These are phyloP conservation scores for Orgyia antiqua DNA, from an alignment of 2,888 invertebrate genomes.

Conservation along the genomic window DNA sequence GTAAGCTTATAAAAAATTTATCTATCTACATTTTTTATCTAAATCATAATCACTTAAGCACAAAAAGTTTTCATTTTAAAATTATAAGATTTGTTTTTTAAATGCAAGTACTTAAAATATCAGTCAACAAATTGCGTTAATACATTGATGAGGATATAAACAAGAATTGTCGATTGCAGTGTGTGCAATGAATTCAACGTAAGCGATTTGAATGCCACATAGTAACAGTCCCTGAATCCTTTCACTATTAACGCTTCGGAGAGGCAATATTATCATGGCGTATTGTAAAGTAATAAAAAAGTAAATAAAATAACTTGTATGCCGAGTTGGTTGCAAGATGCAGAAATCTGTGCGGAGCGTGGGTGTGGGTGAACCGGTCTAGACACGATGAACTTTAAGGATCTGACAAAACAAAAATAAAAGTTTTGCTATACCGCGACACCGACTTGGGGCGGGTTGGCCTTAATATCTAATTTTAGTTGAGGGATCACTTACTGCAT, in stretches of 20 bases:
- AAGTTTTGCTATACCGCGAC: slow-evolving; percentile 55
- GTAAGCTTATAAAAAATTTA: no score
- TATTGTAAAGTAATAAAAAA: slow-evolving; percentile 71
- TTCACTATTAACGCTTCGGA: slow-evolving; percentile 55
- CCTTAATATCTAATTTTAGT: slow-evolving; percentile 51
- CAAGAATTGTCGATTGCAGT: no score
- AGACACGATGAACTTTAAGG: slow-evolving; percentile 75
- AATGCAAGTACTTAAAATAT: no score
- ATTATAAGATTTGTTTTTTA: no score
- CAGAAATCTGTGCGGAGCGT: slow-evolving; percentile 73
- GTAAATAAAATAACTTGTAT: slow-evolving; percentile 69
- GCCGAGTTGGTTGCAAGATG: slow-evolving; percentile 72
- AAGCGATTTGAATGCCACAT: no score
- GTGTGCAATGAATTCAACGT: no score
- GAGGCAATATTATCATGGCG: slow-evolving; percentile 52
- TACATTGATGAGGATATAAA: no score
- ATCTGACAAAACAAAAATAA: slow-evolving; percentile 68
- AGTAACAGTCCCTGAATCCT: no score
- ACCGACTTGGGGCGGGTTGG: slow-evolving; percentile 47
- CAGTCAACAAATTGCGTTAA: no score
- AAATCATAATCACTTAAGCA: no score
- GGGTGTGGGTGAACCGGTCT: slow-evolving; percentile 73
- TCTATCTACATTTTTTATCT: no score
- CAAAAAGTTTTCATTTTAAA: no score
- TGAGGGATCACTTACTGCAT: slow-evolving; percentile 29